These are phyloP conservation scores for Porites cylindrica DNA, from an alignment of 92 coral and sea anemone species.

Conservation along the genomic window DNA sequence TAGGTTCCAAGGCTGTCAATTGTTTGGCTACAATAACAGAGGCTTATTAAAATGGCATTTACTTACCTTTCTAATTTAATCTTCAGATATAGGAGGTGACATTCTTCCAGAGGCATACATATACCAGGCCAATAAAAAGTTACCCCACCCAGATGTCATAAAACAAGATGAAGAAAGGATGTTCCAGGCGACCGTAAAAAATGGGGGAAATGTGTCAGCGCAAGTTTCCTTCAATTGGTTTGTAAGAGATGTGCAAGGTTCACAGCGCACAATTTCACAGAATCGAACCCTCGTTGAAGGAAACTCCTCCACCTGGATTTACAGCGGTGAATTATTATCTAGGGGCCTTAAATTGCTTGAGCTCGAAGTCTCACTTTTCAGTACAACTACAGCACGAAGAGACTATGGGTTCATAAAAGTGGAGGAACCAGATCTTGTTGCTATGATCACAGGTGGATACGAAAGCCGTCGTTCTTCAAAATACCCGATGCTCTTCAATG, in stretches of 20 bases:
- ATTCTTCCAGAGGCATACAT: neutral
- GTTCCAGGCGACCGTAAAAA: constrained; percentile 1
- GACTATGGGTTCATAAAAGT: constrained; percentile 22
- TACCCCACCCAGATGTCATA: neutral
- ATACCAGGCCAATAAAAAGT: neutral
- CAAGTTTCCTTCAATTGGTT: constrained; percentile 20
- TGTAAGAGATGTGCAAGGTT: constrained; percentile 9
- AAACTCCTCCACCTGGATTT: constrained; percentile 2
- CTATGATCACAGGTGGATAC: neutral
- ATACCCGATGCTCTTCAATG: neutral
- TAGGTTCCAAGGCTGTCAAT: too few species aligned
- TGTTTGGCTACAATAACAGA: too few species aligned
- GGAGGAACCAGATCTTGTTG: constrained; percentile 1
- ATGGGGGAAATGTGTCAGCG: neutral
- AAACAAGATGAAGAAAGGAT: constrained; percentile 17
- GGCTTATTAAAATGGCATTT: too few species aligned
- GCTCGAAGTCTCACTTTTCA: constrained; percentile 3
- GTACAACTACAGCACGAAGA: neutral
- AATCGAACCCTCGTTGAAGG: constrained; percentile 8
- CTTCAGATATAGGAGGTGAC: neutral
- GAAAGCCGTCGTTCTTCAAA: constrained; percentile 8
- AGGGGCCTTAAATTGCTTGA: constrained; percentile 18
- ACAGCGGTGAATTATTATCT: neutral
- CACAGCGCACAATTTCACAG: neutral
- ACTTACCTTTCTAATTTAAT: neutral